Evolutionary conservation across 2,797 vertebrate species (phyloP).

Genomic region (Xiphophorus birchmanni): DNA sequence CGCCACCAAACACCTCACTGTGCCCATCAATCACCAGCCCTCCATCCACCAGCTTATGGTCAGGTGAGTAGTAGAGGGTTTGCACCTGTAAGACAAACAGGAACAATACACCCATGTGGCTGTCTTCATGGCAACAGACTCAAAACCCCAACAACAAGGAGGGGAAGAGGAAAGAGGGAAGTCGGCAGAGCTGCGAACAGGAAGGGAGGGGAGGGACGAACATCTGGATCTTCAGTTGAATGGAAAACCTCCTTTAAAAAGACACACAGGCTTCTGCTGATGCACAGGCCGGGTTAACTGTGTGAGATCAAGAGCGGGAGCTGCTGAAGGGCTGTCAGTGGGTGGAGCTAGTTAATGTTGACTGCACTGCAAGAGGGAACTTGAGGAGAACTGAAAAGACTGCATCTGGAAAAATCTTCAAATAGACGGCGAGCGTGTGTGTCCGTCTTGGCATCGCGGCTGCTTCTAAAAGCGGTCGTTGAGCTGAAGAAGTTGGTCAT

Average conservation of each 20-base stretch:
- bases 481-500: conserved; percentile 67
- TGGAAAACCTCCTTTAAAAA: conserved; percentile 66
- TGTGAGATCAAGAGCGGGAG: conserved; percentile 48
- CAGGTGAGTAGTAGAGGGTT: conserved; percentile 99
- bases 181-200: conserved; percentile 58
- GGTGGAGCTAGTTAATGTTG: conserved; percentile 35
- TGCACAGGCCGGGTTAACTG: conserved; percentile 44
- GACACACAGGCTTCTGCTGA: conserved; percentile 49
- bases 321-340: conserved; percentile 4
- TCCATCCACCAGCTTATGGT: conserved; percentile 99
- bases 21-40: conserved; percentile 95
- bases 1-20: conserved; percentile 97
- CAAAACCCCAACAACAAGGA: conserved; percentile 63
- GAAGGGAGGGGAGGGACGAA: conserved; percentile 34
- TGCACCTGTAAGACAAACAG: conserved; percentile 99
- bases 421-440: conserved; percentile 19
- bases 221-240: conserved; percentile 59
- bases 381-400: conserved; percentile 49
- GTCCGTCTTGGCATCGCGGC: conserved; percentile 40
- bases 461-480: conserved; percentile 55
- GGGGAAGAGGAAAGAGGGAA: conserved; percentile 13
- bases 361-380: conserved; percentile 66
- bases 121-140: conserved; percentile 88
- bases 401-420: conserved; percentile 75
- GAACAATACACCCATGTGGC: conserved; percentile 98